Conservation (phyloP, 2,113 vertebrate species). For the Ictalurus punctatus region DNA sequence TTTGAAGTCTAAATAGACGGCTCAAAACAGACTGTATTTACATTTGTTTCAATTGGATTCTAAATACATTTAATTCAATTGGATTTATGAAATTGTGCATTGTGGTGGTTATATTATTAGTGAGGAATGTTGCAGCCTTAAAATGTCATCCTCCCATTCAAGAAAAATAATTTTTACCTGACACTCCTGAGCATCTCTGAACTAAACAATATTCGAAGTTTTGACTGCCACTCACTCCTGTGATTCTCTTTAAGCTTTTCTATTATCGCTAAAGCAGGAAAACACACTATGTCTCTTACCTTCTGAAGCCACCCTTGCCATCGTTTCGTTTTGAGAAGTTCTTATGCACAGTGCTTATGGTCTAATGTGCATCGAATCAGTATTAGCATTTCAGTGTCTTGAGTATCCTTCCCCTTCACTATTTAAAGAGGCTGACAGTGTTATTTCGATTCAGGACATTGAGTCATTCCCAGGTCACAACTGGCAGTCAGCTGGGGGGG, state of each 20-base stretch:
- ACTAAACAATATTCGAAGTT: constrained; percentile 3
- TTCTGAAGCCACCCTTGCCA: constrained; percentile 66
- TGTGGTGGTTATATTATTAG: neutral
- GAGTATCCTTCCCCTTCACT: constrained; percentile 63
- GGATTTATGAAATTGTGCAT: neutral
- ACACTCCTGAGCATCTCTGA: neutral
- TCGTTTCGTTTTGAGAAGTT: constrained; percentile 49
- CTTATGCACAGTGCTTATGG: neutral
- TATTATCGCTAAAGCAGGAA: neutral
- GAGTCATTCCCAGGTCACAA: constrained; percentile 63
- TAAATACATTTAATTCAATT: neutral
- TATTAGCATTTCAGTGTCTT: constrained; percentile 63
- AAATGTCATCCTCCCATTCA: neutral
- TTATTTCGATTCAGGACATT: constrained; percentile 58
- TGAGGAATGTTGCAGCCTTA: neutral
- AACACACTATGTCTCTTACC: constrained; percentile 64
- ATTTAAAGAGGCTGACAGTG: constrained; percentile 67
- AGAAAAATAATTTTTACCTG: neutral
- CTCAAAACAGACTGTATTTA: neutral
- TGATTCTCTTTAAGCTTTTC: constrained; percentile 4
- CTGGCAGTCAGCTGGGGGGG: constrained; percentile 46
- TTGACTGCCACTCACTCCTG: constrained; percentile 25
- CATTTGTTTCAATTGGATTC: neutral
- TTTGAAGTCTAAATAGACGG: neutral
- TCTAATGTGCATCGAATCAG: constrained; percentile 49